These are phyloP conservation scores for Paracentrotus lividus DNA, from an alignment of 53 echinoderm and acorn worm genomes.

Conservation along the genomic window DNA sequence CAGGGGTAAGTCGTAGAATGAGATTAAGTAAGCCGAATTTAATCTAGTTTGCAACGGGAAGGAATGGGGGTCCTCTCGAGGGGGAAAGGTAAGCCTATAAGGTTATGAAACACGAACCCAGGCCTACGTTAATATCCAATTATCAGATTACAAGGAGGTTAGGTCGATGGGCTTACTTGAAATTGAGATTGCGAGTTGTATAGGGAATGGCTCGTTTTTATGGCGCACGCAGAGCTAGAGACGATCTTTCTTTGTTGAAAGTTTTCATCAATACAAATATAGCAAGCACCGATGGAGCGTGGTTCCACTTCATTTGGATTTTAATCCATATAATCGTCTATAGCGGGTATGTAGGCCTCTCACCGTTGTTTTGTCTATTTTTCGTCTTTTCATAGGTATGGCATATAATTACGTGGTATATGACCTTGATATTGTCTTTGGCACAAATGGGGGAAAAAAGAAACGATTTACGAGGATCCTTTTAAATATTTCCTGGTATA, in stretches of 20 bases:
- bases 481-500: no score
- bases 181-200: not conserved
- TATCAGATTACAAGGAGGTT: conserved; percentile 18
- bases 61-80: not conserved
- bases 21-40: conserved; percentile 55
- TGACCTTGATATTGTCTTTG: no score
- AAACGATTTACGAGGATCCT: no score
- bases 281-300: conserved; percentile 22
- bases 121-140: conserved; percentile 31
- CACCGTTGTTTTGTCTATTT: not conserved
- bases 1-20: conserved; percentile 54
- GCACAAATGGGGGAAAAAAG: no score
- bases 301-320: conserved; percentile 47
- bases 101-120: not conserved
- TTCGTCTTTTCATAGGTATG: not conserved
- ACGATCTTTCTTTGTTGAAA: not conserved
- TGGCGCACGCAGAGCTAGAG: not conserved
- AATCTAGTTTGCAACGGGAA: conserved; percentile 18
- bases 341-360: not conserved
- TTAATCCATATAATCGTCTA: not conserved
- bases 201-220: not conserved
- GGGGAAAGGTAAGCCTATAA: conserved; percentile 19
- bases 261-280: conserved; percentile 41
- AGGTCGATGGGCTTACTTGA: conserved; percentile 24
- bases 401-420: not conserved